phyloP scores from a whole-genome alignment of 2,888 invertebrate species.

The Scrobipalpa costella region DNA sequence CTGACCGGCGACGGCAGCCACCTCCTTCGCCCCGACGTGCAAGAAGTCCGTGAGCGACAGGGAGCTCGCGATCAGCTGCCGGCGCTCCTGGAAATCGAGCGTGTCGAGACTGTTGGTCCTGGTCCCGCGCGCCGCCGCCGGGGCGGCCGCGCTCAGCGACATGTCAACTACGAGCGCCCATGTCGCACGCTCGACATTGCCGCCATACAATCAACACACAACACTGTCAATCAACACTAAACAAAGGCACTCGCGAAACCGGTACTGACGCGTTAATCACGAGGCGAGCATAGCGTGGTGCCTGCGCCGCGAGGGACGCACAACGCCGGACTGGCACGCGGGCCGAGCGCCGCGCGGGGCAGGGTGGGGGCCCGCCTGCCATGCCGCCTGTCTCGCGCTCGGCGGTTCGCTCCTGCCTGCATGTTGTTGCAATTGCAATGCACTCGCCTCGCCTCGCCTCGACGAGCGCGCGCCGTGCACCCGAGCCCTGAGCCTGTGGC shows the following conservation, averaged over 20 bases:
- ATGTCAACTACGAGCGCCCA: slow-evolving; percentile 78
- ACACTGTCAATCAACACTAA: slow-evolving; percentile 61
- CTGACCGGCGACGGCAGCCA: slow-evolving; percentile 78
- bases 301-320: slow-evolving; percentile 76
- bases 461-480: slow-evolving; percentile 50
- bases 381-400: slow-evolving; percentile 41
- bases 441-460: slow-evolving; percentile 62
- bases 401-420: slow-evolving; percentile 30
- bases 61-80: slow-evolving; percentile 93
- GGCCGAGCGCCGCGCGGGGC: slow-evolving; percentile 51
- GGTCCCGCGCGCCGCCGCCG: slow-evolving; percentile 78
- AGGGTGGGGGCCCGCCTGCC: slow-evolving; percentile 71
- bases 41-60: slow-evolving; percentile 92
- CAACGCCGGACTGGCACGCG: slow-evolving; percentile 74
- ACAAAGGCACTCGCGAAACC: slow-evolving; percentile 69
- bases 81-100: slow-evolving; percentile 94
- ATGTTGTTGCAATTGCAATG: slow-evolving; percentile 72
- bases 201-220: slow-evolving; percentile 57
- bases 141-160: slow-evolving; percentile 78
- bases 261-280: slow-evolving; percentile 50
- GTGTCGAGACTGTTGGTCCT: slow-evolving; percentile 93
- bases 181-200: slow-evolving; percentile 61
- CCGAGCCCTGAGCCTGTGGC: slow-evolving; percentile 41
- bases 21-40: slow-evolving; percentile 84
- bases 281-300: slow-evolving; percentile 54